Evolutionary conservation across 1,140 invertebrate genomes (phyloP), one percentile per base, ranked within the genome.

Genomic region (Odontomachus brunneus): DNA sequence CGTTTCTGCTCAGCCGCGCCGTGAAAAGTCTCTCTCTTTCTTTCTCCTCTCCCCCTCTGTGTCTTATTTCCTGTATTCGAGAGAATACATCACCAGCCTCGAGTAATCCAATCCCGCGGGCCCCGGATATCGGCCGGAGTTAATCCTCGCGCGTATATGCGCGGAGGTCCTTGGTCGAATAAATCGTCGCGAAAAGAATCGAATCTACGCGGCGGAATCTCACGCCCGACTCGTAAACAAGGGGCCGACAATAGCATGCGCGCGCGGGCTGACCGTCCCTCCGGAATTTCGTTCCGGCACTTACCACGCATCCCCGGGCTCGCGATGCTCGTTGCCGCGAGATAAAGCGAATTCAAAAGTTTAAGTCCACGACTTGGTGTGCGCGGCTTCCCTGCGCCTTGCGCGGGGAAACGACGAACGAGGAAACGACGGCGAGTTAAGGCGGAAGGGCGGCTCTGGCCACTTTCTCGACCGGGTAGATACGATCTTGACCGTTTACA

Each of bases 261-360:
- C 53, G 53, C n/a, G 90, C 92, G n/a, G 24, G 80, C 90, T 94
- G 93, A 93, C 93, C 93, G 90, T 91, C 90, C 86, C 89, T 67
- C 67, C 60, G 67, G 51, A 26, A 62, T 62, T 81, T 88, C 73
- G 33, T 85, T 84, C 65, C 76, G 53, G 84, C 73, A 83, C 81
- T 82, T 65, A 69, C 49, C 89, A 85, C 91, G 90, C 81, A 82
- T 92, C 84, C 82, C 82, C 38, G 22, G 26, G 49, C 19, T 29
- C 5, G 82, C 53, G 72, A 75, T 49, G 74, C 67, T 69, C 78
- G 74, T 63, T 75, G 89, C 33, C 71, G 67, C 86, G 84, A 93
- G 92, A 94, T 94, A 94, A 93, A 94, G 90, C 85, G 89, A 92
- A 92, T 92, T 93, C 93, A 89, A 93, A 89, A 94, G 89, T 94